Base-by-base conservation (phyloP, 1,140 invertebrate genomes). In the Nilaparvata lugens region DNA sequence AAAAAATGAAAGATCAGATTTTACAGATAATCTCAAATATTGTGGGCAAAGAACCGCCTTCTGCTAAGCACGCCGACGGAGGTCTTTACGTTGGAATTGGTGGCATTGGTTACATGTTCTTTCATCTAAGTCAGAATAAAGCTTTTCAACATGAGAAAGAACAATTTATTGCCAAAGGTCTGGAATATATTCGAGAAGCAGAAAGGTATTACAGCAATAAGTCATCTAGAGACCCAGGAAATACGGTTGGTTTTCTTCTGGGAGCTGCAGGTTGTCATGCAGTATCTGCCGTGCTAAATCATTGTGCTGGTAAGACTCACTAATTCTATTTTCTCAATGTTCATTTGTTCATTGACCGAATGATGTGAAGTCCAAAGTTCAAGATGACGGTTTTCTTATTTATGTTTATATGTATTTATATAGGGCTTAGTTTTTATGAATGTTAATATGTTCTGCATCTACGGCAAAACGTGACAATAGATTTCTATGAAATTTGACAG, bases 71-170 rank as follows among this genome's bases (percentile, higher is more conserved):
- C 56, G 73, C 73, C 1, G 73, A 77, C 7, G 78, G 79, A 42
- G 80, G 78, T 4, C 56, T 82, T 1, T 82, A 81, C 65, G 73
- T 80, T 31, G 80, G 81, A 0, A 68, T 76, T 18, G 75, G 74
- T 43, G 81, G 81, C 4, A 71, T 80, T 48, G 72, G 77, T 1
- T 82, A 74, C 63, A 80, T 80, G 77, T 79, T 78, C 63, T 80
- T 79, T 65, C 71, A 76, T 66, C 69, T 81, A 18, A 75, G 73
- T 45, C 76, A 76, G 69, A 76, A 76, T 56, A 67, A 74, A 1
- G 19, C 71, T 16, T 70, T 81, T 16, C 67, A 66, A 2, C 67
- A 72, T 19, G 70, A 74, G n/a, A 74, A 72, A 60, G 61, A 62
- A 5, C 42, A 64, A 7, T 76, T 75, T 62, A 28, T 74, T n/a